These are phyloP conservation scores for Thunnus maccoyii DNA, from an alignment of 2,113 vertebrate species.

Conservation along the genomic window DNA sequence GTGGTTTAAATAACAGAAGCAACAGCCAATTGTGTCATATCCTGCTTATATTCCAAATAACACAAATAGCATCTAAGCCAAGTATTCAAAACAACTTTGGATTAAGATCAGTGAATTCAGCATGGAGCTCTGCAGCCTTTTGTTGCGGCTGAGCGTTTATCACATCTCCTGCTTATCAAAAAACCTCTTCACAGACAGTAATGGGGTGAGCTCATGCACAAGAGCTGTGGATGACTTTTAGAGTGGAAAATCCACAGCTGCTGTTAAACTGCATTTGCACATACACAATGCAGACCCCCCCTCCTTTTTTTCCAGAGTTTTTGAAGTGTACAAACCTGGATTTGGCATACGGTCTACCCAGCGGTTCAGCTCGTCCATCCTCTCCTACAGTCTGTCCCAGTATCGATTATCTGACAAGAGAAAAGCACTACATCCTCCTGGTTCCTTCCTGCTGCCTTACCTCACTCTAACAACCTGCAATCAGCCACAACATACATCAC, in stretches of 20 bases:
- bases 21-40: constrained; percentile 60
- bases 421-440: constrained; percentile 79
- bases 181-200: constrained; percentile 69
- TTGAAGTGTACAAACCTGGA: constrained; percentile 42
- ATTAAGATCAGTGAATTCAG: constrained; percentile 71
- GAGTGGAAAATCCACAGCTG: constrained; percentile 69
- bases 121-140: constrained; percentile 54
- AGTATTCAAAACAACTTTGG: constrained; percentile 61
- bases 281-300: constrained; percentile 31
- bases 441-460: constrained; percentile 80
- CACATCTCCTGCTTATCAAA: constrained; percentile 70
- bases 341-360: constrained; percentile 55
- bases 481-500: constrained; percentile 75
- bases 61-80: constrained; percentile 62
- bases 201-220: constrained; percentile 70
- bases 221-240: constrained; percentile 67
- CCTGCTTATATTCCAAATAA: constrained; percentile 58
- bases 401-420: constrained; percentile 84
- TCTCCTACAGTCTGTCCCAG: constrained; percentile 69
- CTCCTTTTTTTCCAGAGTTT: constrained; percentile 55
- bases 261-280: constrained; percentile 49
- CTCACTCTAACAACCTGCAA: constrained; percentile 70
- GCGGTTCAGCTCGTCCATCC: constrained; percentile 70
- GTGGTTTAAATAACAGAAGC: constrained; percentile 59
- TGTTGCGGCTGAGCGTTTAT: constrained; percentile 60